Percentiles rank a stretch among this genome's conserved stretches.
Evolutionary conservation across 2,888 invertebrate species (phyloP).

Genomic region (Elysia crispata): DNA sequence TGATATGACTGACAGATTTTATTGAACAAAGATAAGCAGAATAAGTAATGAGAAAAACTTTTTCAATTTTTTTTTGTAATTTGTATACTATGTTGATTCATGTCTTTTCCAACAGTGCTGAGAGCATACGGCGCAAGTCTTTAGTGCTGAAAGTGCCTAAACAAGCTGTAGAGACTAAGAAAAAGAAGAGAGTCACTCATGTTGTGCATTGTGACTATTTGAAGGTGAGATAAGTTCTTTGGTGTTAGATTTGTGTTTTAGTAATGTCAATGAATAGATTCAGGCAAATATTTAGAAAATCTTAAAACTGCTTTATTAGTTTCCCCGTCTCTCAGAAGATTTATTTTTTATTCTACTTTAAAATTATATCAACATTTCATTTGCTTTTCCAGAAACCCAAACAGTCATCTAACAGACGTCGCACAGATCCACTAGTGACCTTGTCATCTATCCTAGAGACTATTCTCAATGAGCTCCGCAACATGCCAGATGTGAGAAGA

Average conservation of each 20-base stretch:
- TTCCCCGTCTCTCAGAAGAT: too few relatives aligned
- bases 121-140: conserved; percentile 89
- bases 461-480: conserved; percentile 92
- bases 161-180: conserved; percentile 82
- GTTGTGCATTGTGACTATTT: conserved; percentile 93
- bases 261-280: too few relatives aligned
- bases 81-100: neutral
- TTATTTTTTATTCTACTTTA: too few relatives aligned
- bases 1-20: too few relatives aligned
- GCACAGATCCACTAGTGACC: conserved; percentile 95
- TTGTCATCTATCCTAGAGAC: conserved; percentile 93
- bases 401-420: conserved; percentile 89
- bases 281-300: too few relatives aligned
- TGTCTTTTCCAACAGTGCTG: conserved; percentile 80
- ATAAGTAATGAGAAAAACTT: too few relatives aligned
- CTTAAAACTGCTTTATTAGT: too few relatives aligned
- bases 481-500: conserved; percentile 87
- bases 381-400: conserved; percentile 70
- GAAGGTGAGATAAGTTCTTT: conserved; percentile 75
- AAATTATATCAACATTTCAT: neutral
- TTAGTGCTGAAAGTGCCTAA: conserved; percentile 88
- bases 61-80: too few relatives aligned
- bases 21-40: too few relatives aligned
- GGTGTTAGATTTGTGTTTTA: too few relatives aligned
- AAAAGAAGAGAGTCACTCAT: conserved; percentile 83